These are phyloP conservation scores for Drosophila nikananu DNA, from an alignment of 1,140 invertebrate genomes.

Conservation along the genomic window DNA sequence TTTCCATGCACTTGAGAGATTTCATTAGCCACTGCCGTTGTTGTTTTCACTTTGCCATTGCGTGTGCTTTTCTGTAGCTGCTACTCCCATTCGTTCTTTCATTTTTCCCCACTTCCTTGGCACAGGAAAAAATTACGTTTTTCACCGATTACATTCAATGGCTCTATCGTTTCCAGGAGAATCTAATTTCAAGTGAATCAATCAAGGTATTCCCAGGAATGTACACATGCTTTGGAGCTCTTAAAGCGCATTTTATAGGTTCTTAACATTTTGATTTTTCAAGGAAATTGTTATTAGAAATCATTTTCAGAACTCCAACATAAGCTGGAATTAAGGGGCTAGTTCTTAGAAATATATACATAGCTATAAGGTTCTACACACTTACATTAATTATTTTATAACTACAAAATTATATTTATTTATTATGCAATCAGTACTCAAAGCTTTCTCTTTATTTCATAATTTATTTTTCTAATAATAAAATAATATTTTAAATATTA, in stretches of 20 bases:
- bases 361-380: background rate
- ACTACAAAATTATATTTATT: background rate
- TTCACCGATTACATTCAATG: constrained; percentile 1
- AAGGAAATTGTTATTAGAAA: background rate
- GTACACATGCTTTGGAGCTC: background rate
- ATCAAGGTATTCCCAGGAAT: constrained; percentile 1
- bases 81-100: background rate
- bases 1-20: constrained; percentile 80
- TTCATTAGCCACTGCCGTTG: constrained; percentile 63
- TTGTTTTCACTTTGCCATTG: constrained; percentile 37
- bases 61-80: constrained; percentile 17
- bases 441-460: background rate
- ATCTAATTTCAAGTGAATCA: constrained; percentile 9
- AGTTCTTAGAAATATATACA: background rate
- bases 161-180: constrained; percentile 6
- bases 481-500: background rate
- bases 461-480: background rate
- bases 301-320: background rate
- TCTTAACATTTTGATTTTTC: background rate
- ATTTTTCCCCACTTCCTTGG: constrained; percentile 37
- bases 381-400: background rate
- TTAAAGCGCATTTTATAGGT: too few species aligned
- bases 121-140: constrained; percentile 23
- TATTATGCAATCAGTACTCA: background rate
- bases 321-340: background rate